These are phyloP conservation scores for Acrobeloides nanus DNA, from an alignment of 2,888 invertebrate genomes.

Conservation along the genomic window DNA sequence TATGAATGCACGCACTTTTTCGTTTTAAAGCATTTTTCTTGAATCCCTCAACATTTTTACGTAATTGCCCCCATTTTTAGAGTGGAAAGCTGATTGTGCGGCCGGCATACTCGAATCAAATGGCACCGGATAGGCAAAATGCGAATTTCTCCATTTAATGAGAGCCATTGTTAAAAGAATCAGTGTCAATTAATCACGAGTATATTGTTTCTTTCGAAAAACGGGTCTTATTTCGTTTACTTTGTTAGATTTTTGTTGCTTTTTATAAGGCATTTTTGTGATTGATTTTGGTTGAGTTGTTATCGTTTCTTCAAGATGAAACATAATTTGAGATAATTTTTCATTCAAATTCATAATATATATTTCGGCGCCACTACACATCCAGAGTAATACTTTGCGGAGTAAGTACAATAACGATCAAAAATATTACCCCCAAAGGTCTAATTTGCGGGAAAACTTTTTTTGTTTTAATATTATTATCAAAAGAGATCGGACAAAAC, in stretches of 20 bases:
- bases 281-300: neutral
- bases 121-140: neutral
- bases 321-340: neutral
- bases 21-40: too few species aligned
- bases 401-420: too few species aligned
- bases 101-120: conserved; percentile 17
- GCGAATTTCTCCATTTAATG: neutral
- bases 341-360: neutral
- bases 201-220: neutral
- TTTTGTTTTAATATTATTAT: too few species aligned
- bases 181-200: neutral
- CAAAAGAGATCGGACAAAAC: too few species aligned
- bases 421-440: too few species aligned
- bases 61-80: too few species aligned
- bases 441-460: too few species aligned
- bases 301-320: neutral
- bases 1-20: too few species aligned
- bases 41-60: too few species aligned
- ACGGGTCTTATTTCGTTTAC: neutral
- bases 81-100: conserved; percentile 24
- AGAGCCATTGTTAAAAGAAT: neutral
- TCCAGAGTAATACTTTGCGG: too few species aligned
- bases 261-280: neutral
- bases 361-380: too few species aligned
- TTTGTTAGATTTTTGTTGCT: too few species aligned